These are phyloP conservation scores for Meta bourneti DNA, from an alignment of 2,888 invertebrate genomes.

Conservation along the genomic window DNA sequence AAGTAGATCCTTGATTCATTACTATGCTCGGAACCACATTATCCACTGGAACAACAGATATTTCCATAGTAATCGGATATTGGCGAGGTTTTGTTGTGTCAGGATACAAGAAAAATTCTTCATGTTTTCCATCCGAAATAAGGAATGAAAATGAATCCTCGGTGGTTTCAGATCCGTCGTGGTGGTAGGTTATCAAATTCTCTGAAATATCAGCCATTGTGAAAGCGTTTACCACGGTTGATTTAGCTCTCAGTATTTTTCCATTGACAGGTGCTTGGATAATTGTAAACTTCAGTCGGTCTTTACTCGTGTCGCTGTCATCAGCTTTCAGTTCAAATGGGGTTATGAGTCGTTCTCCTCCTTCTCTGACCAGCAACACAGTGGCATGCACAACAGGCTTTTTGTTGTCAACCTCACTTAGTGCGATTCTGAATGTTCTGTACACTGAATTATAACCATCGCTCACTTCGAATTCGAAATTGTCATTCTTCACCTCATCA, in stretches of 20 bases:
- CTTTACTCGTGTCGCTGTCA: slow-evolving; percentile 80
- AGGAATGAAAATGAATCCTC: slow-evolving; percentile 80
- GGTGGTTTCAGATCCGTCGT: slow-evolving; percentile 81
- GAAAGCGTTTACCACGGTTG: slow-evolving; percentile 79
- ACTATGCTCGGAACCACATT: slow-evolving; percentile 80
- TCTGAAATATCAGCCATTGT: slow-evolving; percentile 80
- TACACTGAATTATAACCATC: slow-evolving; percentile 80
- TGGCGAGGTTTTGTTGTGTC: slow-evolving; percentile 79
- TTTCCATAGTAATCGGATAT: slow-evolving; percentile 79
- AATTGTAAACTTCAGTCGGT: slow-evolving; percentile 79
- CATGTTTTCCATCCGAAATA: slow-evolving; percentile 80
- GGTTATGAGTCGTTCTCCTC: slow-evolving; percentile 80
- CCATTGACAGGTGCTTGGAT: slow-evolving; percentile 80
- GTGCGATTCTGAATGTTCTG: slow-evolving; percentile 80
- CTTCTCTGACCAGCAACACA: slow-evolving; percentile 80
- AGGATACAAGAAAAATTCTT: slow-evolving; percentile 80
- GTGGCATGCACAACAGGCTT: slow-evolving; percentile 80
- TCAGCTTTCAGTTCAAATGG: slow-evolving; percentile 81
- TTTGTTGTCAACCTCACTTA: slow-evolving; percentile 81
- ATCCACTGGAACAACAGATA: slow-evolving; percentile 80
- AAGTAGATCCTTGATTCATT: slow-evolving; percentile 79
- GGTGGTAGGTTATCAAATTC: slow-evolving; percentile 80
- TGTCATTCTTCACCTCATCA: slow-evolving; percentile 81
- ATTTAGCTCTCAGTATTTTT: slow-evolving; percentile 79
- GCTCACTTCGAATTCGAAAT: slow-evolving; percentile 81